Evolutionary conservation across 2,113 vertebrate genomes (phyloP).

Genomic region (Gracilinanus agilis): DNA sequence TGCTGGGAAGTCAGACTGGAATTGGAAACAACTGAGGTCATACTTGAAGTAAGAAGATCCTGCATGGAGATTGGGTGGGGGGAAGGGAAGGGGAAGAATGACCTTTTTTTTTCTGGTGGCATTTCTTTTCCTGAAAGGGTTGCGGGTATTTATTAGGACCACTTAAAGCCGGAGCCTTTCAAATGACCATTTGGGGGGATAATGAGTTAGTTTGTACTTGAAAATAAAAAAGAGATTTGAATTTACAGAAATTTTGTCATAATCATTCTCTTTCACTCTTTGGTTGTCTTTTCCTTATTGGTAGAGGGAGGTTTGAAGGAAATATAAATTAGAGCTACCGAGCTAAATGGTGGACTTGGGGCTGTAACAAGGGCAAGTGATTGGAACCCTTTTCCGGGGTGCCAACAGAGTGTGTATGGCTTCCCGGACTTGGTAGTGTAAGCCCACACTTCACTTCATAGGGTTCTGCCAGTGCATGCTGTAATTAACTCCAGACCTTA

Average conservation of each 20-base stretch:
- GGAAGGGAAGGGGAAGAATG: neutral
- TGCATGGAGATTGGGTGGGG: neutral
- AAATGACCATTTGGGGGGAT: slow-evolving; percentile 11
- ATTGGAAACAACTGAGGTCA: slow-evolving; percentile 72
- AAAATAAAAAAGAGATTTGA: slow-evolving; percentile 27
- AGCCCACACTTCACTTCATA: neutral
- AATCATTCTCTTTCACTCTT: neutral
- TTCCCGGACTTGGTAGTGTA: neutral
- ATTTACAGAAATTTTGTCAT: neutral
- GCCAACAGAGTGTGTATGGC: neutral
- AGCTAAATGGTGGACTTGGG: neutral
- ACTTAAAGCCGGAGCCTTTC: neutral
- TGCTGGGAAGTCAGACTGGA: slow-evolving; percentile 81
- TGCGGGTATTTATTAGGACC: slow-evolving; percentile 5
- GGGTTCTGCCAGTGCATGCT: neutral
- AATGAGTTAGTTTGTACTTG: slow-evolving; percentile 41
- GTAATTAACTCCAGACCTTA: neutral
- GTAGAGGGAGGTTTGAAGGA: neutral
- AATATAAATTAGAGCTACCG: neutral
- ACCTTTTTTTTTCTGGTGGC: neutral
- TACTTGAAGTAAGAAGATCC: slow-evolving; percentile 52
- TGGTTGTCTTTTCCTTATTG: neutral
- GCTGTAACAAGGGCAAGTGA: neutral
- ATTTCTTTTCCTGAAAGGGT: neutral
- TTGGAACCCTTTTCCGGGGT: neutral